Evolutionary conservation across 1,140 invertebrate species (phyloP).

Genomic region (Panagrolaimus sp.): DNA sequence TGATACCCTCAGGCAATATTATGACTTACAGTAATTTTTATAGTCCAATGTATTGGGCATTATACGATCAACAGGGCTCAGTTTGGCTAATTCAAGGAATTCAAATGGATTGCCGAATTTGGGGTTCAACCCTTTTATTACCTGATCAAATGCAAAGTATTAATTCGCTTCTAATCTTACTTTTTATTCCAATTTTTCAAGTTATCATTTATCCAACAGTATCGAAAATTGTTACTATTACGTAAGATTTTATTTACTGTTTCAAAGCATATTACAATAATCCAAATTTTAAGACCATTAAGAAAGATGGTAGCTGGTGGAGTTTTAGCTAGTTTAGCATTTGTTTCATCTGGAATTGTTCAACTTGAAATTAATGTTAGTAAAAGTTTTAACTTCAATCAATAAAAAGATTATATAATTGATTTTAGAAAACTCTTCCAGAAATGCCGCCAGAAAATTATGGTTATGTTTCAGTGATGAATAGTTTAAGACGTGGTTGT

Average conservation of each 20-base stretch:
- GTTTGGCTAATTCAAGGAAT: conserved; percentile 42
- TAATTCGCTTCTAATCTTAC: conserved; percentile 52
- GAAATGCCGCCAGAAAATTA: conserved; percentile 65
- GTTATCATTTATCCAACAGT: conserved; percentile 41
- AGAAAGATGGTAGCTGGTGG: conserved; percentile 76
- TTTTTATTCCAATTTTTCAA: conserved; percentile 53
- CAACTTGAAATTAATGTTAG: conserved; percentile 72
- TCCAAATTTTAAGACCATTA: conserved; percentile 64
- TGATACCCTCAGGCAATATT: too few relatives aligned
- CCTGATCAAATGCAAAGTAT: conserved; percentile 79
- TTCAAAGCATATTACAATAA: too few relatives aligned
- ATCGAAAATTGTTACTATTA: conserved; percentile 36
- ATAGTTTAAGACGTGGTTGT: conserved; percentile 57
- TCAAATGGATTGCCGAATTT: conserved; percentile 33
- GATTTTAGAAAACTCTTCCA: conserved; percentile 65
- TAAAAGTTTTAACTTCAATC: not conserved
- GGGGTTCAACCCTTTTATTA: conserved; percentile 65
- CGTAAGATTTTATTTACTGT: conserved; percentile 25
- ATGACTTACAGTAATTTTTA: too few relatives aligned
- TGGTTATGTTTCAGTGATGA: conserved; percentile 71
- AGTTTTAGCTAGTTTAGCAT: conserved; percentile 74
- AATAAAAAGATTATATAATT: not conserved
- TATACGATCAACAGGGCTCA: conserved; percentile 64
- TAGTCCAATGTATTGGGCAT: conserved; percentile 74
- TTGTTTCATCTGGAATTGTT: conserved; percentile 76